Conservation (phyloP, 2,888 invertebrate genomes). For the Lasioglossum vierecki region DNA sequence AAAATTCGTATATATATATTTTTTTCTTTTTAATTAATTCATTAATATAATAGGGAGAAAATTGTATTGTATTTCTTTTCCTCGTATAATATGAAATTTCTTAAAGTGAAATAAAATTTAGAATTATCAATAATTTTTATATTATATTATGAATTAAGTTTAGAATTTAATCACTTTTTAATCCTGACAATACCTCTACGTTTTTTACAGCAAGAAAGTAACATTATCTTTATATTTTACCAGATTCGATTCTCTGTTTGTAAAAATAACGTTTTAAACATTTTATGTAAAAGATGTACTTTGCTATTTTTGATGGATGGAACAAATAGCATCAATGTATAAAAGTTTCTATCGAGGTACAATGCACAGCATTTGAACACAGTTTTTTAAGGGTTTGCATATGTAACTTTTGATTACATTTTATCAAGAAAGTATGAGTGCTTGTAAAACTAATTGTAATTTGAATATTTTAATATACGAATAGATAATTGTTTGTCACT, state of each 20-base stretch:
- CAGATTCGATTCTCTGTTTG: conserved; percentile 10
- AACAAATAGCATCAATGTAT: conserved; percentile 16
- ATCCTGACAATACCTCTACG: conserved; percentile 56
- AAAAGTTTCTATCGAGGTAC: conserved; percentile 20
- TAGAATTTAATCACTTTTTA: conserved; percentile 48
- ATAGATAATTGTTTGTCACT: conserved; percentile 46
- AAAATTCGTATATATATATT: conserved; percentile 10
- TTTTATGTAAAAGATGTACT: conserved; percentile 16
- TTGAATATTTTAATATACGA: conserved; percentile 53
- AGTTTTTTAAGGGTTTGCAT: conserved; percentile 43
- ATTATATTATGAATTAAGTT: conserved; percentile 44
- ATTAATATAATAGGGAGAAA: conserved; percentile 19
- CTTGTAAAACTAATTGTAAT: conserved; percentile 46
- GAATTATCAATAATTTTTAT: conserved; percentile 44
- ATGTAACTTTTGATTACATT: conserved; percentile 46
- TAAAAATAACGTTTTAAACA: conserved; percentile 11
- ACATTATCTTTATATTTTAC: conserved; percentile 19
- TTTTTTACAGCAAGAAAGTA: conserved; percentile 13
- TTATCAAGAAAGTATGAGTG: conserved; percentile 37
- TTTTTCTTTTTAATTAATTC: conserved; percentile 11
- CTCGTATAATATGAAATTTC: conserved; percentile 46
- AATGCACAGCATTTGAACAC: conserved; percentile 40
- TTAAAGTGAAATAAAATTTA: conserved; percentile 40
- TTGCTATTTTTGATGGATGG: conserved; percentile 24
- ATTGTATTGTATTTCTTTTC: conserved; percentile 41